Conservation (phyloP, 1,140 invertebrate genomes). For the Drosophila quadrilineata region DNA sequence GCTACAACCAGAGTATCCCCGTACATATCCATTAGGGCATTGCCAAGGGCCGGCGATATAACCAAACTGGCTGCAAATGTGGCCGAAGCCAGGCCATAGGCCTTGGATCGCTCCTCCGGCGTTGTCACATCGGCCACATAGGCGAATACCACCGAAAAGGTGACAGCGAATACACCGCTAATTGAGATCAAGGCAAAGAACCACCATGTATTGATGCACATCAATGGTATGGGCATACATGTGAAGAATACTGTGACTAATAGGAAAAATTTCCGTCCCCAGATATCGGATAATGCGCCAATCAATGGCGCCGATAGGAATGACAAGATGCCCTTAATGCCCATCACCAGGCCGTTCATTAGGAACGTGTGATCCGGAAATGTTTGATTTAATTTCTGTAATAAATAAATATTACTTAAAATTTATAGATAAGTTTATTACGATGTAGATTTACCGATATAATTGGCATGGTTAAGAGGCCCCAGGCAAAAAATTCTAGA, state of each 20-base stretch:
- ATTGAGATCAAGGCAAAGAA: slow-evolving; percentile 99
- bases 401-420: slow-evolving; percentile 33
- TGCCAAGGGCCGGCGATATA: slow-evolving; percentile 97
- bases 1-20: slow-evolving; percentile 97
- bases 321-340: slow-evolving; percentile 98
- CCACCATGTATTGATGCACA: slow-evolving; percentile 99
- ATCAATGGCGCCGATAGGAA: slow-evolving; percentile 98
- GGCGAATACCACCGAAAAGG: slow-evolving; percentile 99
- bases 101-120: slow-evolving; percentile 95
- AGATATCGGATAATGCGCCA: slow-evolving; percentile 98
- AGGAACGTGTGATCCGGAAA: slow-evolving; percentile 99
- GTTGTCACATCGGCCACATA: slow-evolving; percentile 99
- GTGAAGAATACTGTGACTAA: slow-evolving; percentile 99
- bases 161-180: slow-evolving; percentile 98
- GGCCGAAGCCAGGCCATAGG: slow-evolving; percentile 98
- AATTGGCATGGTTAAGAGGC: slow-evolving; percentile 97
- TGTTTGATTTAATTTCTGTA: slow-evolving; percentile 94
- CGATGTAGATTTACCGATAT: slow-evolving; percentile 89
- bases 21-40: slow-evolving; percentile 94
- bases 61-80: slow-evolving; percentile 99
- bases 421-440: neutral
- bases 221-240: slow-evolving; percentile 98
- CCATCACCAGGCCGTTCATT: slow-evolving; percentile 99
- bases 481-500: slow-evolving; percentile 99
- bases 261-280: slow-evolving; percentile 99